Evolutionary conservation across 2,797 vertebrate genomes (phyloP).

Genomic region (Dromococcyx pavoninus): DNA sequence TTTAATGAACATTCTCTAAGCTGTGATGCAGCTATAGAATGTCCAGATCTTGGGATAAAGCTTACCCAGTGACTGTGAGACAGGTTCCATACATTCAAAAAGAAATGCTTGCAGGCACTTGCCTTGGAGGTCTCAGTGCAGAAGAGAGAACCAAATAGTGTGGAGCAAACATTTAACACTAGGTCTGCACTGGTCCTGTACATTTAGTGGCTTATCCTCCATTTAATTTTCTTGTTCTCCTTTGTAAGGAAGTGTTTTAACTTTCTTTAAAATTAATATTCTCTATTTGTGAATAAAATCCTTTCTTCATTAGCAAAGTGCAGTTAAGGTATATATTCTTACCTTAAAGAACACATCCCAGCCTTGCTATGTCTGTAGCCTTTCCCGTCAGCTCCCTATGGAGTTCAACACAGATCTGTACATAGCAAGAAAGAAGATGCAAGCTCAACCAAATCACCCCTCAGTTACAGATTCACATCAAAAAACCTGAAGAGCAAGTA

Average conservation of each 20-base stretch:
- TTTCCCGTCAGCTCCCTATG: fast-evolving
- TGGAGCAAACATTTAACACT: background rate
- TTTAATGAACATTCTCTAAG: background rate
- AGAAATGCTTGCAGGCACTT: background rate
- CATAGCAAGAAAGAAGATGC: background rate
- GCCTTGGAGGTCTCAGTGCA: background rate
- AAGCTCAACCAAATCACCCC: background rate
- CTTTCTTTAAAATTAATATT: background rate
- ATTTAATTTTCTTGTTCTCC: background rate
- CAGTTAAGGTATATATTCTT: background rate
- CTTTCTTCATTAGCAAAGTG: background rate
- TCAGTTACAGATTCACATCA: background rate
- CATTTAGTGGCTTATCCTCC: background rate
- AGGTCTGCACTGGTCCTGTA: background rate
- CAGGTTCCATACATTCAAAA: background rate
- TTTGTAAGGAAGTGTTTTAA: background rate
- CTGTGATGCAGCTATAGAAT: background rate
- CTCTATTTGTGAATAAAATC: background rate
- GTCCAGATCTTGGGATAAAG: background rate
- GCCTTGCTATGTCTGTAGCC: fast-evolving
- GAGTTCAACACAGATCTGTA: background rate
- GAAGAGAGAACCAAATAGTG: background rate
- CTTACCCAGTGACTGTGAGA: background rate
- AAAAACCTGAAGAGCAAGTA: background rate
- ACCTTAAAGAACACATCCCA: background rate